Evolutionary conservation across 2,113 vertebrate species (phyloP).

Genomic region (Rhynchomys soricoides): DNA sequence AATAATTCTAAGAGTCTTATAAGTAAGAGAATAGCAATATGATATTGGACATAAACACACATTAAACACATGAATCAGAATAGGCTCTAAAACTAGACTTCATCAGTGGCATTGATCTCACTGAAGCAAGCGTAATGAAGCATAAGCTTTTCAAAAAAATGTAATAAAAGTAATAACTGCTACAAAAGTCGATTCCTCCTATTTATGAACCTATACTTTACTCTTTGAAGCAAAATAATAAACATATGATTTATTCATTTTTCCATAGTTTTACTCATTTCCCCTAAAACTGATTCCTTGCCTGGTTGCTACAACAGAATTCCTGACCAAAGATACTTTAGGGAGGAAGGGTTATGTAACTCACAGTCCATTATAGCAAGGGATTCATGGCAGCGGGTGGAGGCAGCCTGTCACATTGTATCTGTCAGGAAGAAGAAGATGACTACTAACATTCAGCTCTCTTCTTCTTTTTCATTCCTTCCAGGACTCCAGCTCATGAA

Average conservation of each 20-base stretch:
- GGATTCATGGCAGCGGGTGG: neutral
- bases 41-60: neutral
- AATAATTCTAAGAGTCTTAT: neutral
- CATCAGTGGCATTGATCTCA: neutral
- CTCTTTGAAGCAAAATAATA: neutral
- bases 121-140: neutral
- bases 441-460: no score
- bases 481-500: neutral
- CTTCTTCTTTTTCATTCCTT: neutral
- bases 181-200: neutral
- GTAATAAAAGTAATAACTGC: neutral
- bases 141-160: slow-evolving; percentile 12
- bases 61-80: slow-evolving; percentile 24
- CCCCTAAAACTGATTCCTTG: neutral
- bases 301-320: neutral
- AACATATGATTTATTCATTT: neutral
- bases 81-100: neutral
- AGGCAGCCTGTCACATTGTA: no score
- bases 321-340: no score
- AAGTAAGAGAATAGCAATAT: slow-evolving; percentile 1
- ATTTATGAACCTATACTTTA: neutral
- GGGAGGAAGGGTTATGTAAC: neutral
- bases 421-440: no score
- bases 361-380: neutral
- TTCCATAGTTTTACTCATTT: neutral